Base-by-base conservation (phyloP, 2,888 invertebrate genomes). In the Calameuta idolon region DNA sequence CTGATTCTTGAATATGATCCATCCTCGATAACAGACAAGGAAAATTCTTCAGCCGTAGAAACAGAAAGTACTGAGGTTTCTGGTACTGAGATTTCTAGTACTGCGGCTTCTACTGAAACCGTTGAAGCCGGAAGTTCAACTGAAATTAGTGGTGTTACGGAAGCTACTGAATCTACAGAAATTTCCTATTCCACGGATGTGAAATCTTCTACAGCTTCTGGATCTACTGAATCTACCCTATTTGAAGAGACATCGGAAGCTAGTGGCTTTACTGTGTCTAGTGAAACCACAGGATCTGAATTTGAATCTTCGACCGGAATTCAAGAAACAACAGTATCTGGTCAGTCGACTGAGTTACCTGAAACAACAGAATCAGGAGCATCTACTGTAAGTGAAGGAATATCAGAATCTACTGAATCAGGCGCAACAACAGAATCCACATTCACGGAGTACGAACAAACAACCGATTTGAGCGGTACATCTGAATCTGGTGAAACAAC, bases 401-500 rank as follows among this genome's bases (percentile, higher is more conserved):
- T 81, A 69, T 89, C 89, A 79, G 86, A 87, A 74, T 87, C 87
- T 34, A 88, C 89, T 15, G 89, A 85, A 78, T 85, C 81, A 74
- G 80, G 79, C 69, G 75, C 79, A 9, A 84, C 85, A 74, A 85
- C 83, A 12, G 84, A 85, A 74, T 78, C 75, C 30, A 75, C 31
- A 71, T 78, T 84, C 12, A 83, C 84, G 4, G 86, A 82, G 34
- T 79, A 81, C 33, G 84, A 77, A 31, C 79, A 68, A 15, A 87
- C 88, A 5, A 86, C 85, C 23, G 85, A 81, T 15, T 80, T 83
- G 37, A 81, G 80, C 12, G 71, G 9, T n/a, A 81, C 84, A 11
- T 84, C 86, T 12, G 83, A 81, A 69, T 79, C 82, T 31, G 80
- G 71, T 9, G 80, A 75, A 68, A 85, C 80, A 73, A 79, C 73